Evolutionary conservation across 2,797 vertebrate species (phyloP).

Genomic region (Anableps anableps): DNA sequence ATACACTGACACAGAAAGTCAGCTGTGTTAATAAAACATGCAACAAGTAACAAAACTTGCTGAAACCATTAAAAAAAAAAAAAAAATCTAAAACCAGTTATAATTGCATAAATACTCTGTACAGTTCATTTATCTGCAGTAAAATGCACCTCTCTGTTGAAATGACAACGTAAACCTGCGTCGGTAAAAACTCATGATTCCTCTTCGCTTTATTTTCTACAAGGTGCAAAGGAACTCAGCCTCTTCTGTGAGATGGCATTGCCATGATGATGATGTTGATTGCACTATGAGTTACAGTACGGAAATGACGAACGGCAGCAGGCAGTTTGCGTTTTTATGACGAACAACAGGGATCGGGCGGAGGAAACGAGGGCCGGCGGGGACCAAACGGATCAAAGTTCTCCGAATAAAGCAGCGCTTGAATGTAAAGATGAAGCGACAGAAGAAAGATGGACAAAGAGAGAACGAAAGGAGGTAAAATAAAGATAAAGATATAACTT

Average conservation of each 20-base stretch:
- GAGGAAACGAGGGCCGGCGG: neutral
- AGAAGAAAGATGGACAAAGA: constrained; percentile 6
- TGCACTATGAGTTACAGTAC: constrained; percentile 85
- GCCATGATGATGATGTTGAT: constrained; percentile 61
- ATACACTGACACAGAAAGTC: constrained; percentile 99
- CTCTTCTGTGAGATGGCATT: constrained; percentile 78
- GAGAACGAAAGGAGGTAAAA: constrained; percentile 70
- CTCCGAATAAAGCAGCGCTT: constrained; percentile 71
- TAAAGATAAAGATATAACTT: neutral
- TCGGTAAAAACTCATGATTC: constrained; percentile 79
- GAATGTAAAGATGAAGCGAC: constrained; percentile 80
- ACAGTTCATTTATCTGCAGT: constrained; percentile 89
- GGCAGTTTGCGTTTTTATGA: constrained; percentile 56
- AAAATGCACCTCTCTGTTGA: constrained; percentile 85
- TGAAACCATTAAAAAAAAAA: constrained; percentile 94
- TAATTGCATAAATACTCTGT: constrained; percentile 99
- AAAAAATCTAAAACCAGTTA: constrained; percentile 93
- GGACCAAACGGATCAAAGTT: neutral
- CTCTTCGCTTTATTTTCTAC: constrained; percentile 79
- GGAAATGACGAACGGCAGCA: constrained; percentile 51
- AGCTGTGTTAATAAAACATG: constrained; percentile 98
- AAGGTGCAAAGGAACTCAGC: constrained; percentile 88
- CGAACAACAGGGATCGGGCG: constrained; percentile 19
- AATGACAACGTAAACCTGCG: constrained; percentile 83
- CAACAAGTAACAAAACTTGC: constrained; percentile 99